Base-by-base conservation (phyloP, 2,113 vertebrate species). In the Clarias magur region DNA sequence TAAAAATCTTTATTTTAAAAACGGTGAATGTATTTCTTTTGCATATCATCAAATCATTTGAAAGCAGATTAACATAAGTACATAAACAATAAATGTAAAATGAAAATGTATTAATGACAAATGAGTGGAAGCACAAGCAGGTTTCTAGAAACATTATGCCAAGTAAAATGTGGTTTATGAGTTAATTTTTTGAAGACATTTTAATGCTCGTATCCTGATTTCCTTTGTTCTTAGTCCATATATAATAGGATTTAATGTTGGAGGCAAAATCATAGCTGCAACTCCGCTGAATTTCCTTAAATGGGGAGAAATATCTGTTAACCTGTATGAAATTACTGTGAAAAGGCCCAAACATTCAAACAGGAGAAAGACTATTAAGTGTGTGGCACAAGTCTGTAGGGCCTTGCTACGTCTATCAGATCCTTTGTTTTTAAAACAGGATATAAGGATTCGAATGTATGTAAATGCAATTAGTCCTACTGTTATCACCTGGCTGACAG, bases 181-280 rank as follows among this genome's bases (percentile, higher is more conserved):
- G 30, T 48, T 7, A 81, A 80, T 0, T 27, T 16, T 90, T 27
- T 56, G 86, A 2, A 92, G 86, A 57, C 92, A 85, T 10, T 80
- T 13, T 0, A 91, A 2, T 0, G 89, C 3, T 63, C 89, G 93
- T 16, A 90, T 90, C 54, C 92, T 72, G 8, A 96, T 96, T 70
- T 95, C 95, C 87, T 93, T 95, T 2, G 93, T 95, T 92, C 88
- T 95, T 5, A 95, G 84, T 23, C 95, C 94, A 27, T 96, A 95
- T 54, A 95, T 93, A 38, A 95, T 93, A 48, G 95, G 94, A 91
- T 95, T 95, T 12, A 95, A 1, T 5, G 90, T 91, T 0, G 94
- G 94, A 0, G 95, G 94, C 0, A 94, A 93, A 67, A 95, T 92
- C 27, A 95, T 89, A 15, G 92, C 90, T 0, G 91, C 90, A 42